Base-by-base conservation (phyloP, 2,113 vertebrate genomes). In the Ochotona curzoniae region DNA sequence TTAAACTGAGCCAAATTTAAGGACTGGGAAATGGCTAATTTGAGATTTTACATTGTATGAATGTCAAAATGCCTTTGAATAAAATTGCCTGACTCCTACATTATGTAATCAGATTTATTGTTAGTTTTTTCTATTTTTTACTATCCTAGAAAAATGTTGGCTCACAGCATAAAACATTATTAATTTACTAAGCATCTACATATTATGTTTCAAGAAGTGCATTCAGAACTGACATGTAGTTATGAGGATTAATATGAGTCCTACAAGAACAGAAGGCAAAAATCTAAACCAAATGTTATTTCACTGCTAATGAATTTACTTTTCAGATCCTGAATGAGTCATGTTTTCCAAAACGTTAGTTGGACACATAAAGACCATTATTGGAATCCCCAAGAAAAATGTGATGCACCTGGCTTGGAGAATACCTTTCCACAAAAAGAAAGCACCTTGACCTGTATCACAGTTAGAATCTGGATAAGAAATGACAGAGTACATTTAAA, bases 11-110 rank as follows among this genome's bases (percentile, higher is more conserved):
- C 88, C 82, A 61, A 17, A 0, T 2, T 75, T n/a, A 49, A 78
- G 63, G 47, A 44, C 28, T 70, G 10, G 30, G 79, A 90, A 20
- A 7, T 63, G 35, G 54, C 11, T 32, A 84, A 2, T 79, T 32
- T 70, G 32, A 88, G 17, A n/a, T 71, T 11, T 70, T 13, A 44
- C 13, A 78, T 64, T 54, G 91, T 78, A 25, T 78, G 66, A 86
- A 85, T 63, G 47, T 28, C 44, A 93, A 15, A 94, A 75, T 35
- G 94, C 10, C 21, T 14, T 79, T 87, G 63, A 84, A 83, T 79
- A 63, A 47, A 82, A 28, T 78, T 74, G 35, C 57, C 26, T 87
- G 60, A 38, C 7, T 73, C 35, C 51, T 69, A 7, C 63, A 51
- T 78, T 14, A 74, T 15, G 2, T 20, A 82, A 26, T 73, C 26